Evolutionary conservation across 35 echinoderm and acorn worm species (phyloP), one percentile per base, ranked within the genome.

Genomic region (Apostichopus parvimensis): DNA sequence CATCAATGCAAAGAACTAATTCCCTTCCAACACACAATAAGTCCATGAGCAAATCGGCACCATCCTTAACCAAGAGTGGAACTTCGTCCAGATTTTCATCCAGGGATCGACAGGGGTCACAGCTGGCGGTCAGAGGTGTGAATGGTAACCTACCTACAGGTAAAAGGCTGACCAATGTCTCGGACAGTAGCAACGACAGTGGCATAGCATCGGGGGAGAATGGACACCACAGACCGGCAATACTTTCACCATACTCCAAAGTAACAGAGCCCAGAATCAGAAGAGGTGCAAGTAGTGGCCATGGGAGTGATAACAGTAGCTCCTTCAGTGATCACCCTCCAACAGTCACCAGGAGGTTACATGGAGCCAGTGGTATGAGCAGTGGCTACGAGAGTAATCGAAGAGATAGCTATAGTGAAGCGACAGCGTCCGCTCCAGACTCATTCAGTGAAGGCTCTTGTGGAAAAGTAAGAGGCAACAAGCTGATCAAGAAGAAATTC

Each of bases 321-420:
- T 93, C 93, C 1, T 91, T 99, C 75, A 99, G 97, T 86, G 97
- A 99, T 58, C 92, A 92, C 70, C 90, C 92, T 4, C 90, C 92
- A 56, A 73, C 92, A 20, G 90, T 61, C 87, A 89, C 78, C 9
- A 58, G 79, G 78, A 65, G 95, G 68, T 72, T 95, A 8, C 24
- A 93, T 13, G 94, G 96, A 11, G 91, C 94, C 17, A 92, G 94
- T 93, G 97, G 95, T 62, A 93, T 95, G 22, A 99, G 97, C 59
- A 99, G 97, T 90, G 97, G 97, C 6, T 99, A 99, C 93, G 97
- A 99, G 83, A 99, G 97, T 71, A 99, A 96, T 81, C 84, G 95
- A 76, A 91, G 97, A 70, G 96, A 98, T 62, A 98, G 96, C 83
- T 94, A 98, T 89, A 91, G 90, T 57, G 94, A 94, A 57, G 96